Conservation (phyloP, 1,140 invertebrate genomes). For the Amphibalanus amphitrite region DNA sequence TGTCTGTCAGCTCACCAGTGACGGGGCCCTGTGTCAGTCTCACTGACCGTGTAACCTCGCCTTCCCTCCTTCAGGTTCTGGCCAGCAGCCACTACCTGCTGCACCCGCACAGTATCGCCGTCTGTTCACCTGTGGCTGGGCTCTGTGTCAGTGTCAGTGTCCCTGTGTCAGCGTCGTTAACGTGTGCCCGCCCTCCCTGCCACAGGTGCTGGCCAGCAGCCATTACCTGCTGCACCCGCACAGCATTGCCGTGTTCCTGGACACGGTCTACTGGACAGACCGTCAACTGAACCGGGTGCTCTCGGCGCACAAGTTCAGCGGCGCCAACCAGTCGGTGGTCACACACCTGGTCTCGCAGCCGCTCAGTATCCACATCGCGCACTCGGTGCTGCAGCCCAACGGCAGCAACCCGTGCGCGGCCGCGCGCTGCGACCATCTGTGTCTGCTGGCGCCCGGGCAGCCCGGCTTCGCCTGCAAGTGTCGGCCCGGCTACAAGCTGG, state of each 20-base stretch:
- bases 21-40: no score
- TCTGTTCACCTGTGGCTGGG: no score
- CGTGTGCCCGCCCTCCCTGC: neutral
- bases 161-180: no score
- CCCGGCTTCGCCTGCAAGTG: conserved; percentile 77
- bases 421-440: conserved; percentile 69
- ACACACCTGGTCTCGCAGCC: conserved; percentile 88
- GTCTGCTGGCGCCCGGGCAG: conserved; percentile 50
- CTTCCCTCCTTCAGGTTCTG: conserved; percentile 34
- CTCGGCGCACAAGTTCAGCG: conserved; percentile 69
- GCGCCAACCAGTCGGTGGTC: conserved; percentile 76
- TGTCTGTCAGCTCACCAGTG: no score
- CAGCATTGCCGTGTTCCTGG: conserved; percentile 60
- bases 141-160: no score
- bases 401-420: conserved; percentile 17
- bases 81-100: conserved; percentile 74
- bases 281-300: conserved; percentile 59
- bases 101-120: conserved; percentile 87
- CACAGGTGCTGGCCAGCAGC: conserved; percentile 30
- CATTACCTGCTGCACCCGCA: conserved; percentile 91
- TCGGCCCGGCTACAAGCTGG: conserved; percentile 61
- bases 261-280: conserved; percentile 93
- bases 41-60: no score
- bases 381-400: conserved; percentile 73
- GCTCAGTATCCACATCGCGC: conserved; percentile 81